Conservation (phyloP, 2,797 vertebrate species). For the Fringilla coelebs region DNA sequence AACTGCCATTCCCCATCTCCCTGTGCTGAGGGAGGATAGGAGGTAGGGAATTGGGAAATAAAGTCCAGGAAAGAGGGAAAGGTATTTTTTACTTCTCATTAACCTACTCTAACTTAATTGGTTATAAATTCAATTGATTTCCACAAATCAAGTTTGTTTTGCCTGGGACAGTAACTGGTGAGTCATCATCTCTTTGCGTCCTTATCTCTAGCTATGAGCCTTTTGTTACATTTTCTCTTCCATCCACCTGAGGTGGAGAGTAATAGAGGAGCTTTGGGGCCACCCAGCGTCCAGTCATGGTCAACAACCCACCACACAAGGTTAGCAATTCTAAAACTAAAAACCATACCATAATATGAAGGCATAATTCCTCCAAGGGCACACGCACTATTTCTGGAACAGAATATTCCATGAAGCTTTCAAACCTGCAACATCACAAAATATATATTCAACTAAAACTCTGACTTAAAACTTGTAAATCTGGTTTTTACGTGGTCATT, state of each 20-base stretch:
- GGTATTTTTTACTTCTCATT: not conserved
- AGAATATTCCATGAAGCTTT: constrained; percentile 91
- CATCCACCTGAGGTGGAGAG: not conserved
- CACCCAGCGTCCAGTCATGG: rapidly evolving
- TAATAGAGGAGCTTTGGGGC: not conserved
- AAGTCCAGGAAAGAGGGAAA: not conserved
- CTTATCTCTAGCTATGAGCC: not conserved
- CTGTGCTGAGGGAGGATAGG: not conserved
- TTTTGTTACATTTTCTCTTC: not conserved
- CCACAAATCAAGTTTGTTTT: not conserved
- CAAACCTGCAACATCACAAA: constrained; percentile 79
- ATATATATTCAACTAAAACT: not conserved
- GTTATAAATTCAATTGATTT: not conserved
- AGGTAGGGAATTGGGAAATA: not conserved
- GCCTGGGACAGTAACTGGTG: not conserved
- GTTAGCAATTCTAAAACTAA: not conserved
- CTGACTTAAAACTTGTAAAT: not conserved
- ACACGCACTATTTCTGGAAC: constrained; percentile 96
- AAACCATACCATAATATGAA: constrained; percentile 91
- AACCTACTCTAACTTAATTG: not conserved
- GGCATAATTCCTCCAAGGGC: constrained; percentile 95
- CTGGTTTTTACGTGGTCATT: not conserved
- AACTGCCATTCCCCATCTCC: not conserved
- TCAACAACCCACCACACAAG: not conserved
- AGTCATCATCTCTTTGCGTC: not conserved